These are phyloP conservation scores for Proteles cristata DNA, from an alignment of 2,113 vertebrate species.

Conservation along the genomic window DNA sequence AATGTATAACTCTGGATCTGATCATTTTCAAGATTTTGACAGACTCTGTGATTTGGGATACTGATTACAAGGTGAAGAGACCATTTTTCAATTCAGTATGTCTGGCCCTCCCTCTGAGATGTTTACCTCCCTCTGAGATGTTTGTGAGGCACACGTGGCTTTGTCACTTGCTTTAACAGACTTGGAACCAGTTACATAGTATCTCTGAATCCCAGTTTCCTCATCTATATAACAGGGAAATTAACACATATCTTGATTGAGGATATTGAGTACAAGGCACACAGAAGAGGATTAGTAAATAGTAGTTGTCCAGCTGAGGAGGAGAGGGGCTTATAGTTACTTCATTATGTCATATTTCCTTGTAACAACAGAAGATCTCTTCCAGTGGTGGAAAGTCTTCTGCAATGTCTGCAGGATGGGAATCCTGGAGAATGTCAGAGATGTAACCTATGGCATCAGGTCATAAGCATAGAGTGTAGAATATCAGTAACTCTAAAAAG, in stretches of 20 bases:
- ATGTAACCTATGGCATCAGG: not conserved
- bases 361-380: not conserved
- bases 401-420: not conserved
- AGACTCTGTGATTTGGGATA: not conserved
- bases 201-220: not conserved
- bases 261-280: not conserved
- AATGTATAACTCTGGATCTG: not conserved
- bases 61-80: not conserved
- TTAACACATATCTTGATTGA: not conserved
- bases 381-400: not conserved
- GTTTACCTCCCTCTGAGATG: not conserved
- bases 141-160: not conserved
- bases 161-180: not conserved
- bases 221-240: not conserved
- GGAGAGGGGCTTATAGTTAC: not conserved
- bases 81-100: not conserved
- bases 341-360: not conserved
- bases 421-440: not conserved
- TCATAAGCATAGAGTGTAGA: not conserved
- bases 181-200: not conserved
- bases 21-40: not conserved
- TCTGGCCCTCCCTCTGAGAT: not conserved
- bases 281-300: not conserved
- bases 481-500: not conserved
- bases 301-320: not conserved